phyloP scores from a whole-genome alignment of 2,113 vertebrate species.

The Vidua chalybeata region DNA sequence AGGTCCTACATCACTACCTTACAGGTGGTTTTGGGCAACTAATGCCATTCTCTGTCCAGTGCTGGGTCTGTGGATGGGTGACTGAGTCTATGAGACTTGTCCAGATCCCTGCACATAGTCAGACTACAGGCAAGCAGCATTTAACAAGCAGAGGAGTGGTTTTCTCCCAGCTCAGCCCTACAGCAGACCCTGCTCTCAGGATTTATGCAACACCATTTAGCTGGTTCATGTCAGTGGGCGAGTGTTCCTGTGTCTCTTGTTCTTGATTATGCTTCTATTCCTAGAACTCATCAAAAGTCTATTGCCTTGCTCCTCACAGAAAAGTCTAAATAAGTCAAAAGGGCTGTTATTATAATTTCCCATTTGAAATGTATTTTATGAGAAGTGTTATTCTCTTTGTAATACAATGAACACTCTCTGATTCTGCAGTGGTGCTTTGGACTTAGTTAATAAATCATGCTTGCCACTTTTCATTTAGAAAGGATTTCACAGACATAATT shows the following conservation, averaged over 20 bases:
- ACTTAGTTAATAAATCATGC: conserved; percentile 41
- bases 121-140: not conserved
- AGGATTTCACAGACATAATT: conserved; percentile 45
- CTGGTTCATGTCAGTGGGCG: not conserved
- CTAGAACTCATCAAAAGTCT: conserved; percentile 17
- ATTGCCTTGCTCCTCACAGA: not conserved
- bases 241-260: not conserved
- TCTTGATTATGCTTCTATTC: conserved; percentile 15
- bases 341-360: not conserved
- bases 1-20: not conserved
- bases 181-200: not conserved
- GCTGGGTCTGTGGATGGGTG: not conserved
- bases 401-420: not conserved
- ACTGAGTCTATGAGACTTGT: not conserved
- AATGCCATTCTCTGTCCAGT: not conserved
- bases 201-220: not conserved
- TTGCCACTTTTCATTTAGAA: conserved; percentile 49
- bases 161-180: not conserved
- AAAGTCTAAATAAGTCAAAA: not conserved
- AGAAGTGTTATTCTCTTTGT: conserved; percentile 33
- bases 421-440: conserved; percentile 25
- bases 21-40: not conserved
- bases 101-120: not conserved
- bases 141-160: not conserved
- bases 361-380: conserved; percentile 32